Percentiles rank a stretch among this genome's conserved stretches.
Evolutionary conservation across 2,888 invertebrate species (phyloP).

Genomic region (Drosophila ustulata): DNA sequence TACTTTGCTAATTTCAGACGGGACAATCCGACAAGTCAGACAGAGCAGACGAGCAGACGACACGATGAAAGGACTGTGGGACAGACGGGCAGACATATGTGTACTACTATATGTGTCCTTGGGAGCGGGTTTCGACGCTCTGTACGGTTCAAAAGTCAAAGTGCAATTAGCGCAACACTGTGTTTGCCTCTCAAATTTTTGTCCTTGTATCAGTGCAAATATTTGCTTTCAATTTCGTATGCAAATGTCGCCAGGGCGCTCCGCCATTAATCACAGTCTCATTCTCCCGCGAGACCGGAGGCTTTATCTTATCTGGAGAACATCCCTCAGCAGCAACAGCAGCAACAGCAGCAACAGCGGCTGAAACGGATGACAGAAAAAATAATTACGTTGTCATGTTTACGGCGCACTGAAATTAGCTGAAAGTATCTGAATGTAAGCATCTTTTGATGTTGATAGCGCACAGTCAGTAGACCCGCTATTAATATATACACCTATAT

Average conservation of each 20-base stretch:
- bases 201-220: conserved; percentile 69
- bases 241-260: conserved; percentile 68
- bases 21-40: conserved; percentile 6
- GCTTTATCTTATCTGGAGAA: conserved; percentile 44
- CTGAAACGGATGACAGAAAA: conserved; percentile 59
- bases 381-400: conserved; percentile 81
- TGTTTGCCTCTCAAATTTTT: conserved; percentile 20
- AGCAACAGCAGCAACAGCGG: conserved; percentile 19
- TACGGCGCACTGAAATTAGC: conserved; percentile 77
- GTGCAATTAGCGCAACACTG: conserved; percentile 70
- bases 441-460: conserved; percentile 75
- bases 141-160: conserved; percentile 70
- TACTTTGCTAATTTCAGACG: conserved; percentile 68
- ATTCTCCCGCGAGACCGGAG: not conserved
- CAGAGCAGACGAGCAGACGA: conserved; percentile 1
- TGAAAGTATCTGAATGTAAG: conserved; percentile 71
- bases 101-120: conserved; percentile 17
- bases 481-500: not conserved
- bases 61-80: not conserved
- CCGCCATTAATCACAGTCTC: conserved; percentile 58
- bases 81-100: conserved; percentile 7
- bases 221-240: conserved; percentile 81
- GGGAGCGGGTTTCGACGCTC: conserved; percentile 6
- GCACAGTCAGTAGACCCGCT: conserved; percentile 13
- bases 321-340: conserved; percentile 41